A percentile compares a stretch with the other conserved stretches of the same genome.
phyloP scores from a whole-genome alignment of 2,797 vertebrate genomes.

The Ctenochaetus hawaiiensis region DNA sequence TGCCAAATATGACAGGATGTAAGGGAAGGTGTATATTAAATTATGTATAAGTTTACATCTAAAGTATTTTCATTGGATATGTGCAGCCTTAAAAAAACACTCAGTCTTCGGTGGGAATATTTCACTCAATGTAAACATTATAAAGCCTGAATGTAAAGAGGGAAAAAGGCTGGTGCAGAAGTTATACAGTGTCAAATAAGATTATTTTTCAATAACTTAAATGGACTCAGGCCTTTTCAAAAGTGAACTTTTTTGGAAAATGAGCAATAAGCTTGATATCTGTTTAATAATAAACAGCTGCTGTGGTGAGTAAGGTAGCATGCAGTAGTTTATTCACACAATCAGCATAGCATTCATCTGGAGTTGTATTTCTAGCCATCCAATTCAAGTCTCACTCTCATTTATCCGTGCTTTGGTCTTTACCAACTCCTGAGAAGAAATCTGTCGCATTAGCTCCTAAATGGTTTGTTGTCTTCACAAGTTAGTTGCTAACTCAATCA shows the following conservation, averaged over 20 bases:
- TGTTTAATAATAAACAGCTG: no score
- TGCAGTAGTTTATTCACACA: no score
- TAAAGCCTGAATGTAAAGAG: not conserved
- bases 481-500: no score
- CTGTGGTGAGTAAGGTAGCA: no score
- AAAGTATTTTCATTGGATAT: not conserved
- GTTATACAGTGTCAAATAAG: not conserved
- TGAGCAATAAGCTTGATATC: no score
- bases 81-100: not conserved
- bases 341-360: no score
- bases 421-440: not conserved
- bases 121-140: constrained; percentile 9
- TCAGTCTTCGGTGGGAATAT: not conserved
- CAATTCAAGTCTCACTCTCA: not conserved
- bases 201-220: no score
- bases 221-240: no score
- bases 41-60: not conserved
- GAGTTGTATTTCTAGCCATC: no score
- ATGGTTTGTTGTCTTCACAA: no score
- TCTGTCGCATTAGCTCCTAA: no score
- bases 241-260: no score
- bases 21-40: not conserved
- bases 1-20: not conserved
- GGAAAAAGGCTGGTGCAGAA: not conserved
- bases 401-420: not conserved